Evolutionary conservation across 1,140 invertebrate species (phyloP).

Genomic region (Drosophila pallidifrons): DNA sequence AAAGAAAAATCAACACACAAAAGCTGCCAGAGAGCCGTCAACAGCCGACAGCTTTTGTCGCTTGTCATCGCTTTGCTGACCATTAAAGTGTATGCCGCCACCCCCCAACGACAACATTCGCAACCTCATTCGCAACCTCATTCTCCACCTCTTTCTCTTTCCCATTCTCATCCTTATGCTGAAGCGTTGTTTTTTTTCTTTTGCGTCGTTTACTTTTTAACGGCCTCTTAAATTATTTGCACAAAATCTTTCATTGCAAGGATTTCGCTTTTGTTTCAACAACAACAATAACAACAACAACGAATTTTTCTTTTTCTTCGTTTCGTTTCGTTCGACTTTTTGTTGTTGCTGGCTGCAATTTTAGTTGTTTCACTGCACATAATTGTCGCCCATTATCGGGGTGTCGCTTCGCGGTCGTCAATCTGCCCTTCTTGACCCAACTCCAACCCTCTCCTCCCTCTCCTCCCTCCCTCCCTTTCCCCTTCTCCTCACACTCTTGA

Average conservation of each 20-base stretch:
- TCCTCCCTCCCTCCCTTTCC: not conserved
- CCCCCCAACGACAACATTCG: not conserved
- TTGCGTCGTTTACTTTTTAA: conserved; percentile 50
- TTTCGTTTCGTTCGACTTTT: not conserved
- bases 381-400: conserved; percentile 40
- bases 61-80: conserved; percentile 65
- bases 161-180: no score
- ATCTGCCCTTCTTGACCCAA: not conserved
- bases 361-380: conserved; percentile 45
- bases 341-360: conserved; percentile 12
- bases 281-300: no score
- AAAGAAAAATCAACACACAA: conserved; percentile 84
- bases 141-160: not conserved
- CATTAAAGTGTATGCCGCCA: conserved; percentile 41
- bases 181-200: not conserved
- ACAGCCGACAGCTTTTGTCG: conserved; percentile 55
- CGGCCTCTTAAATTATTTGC: conserved; percentile 70
- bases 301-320: not conserved
- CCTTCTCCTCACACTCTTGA: conserved; percentile 4
- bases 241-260: conserved; percentile 70
- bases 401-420: conserved; percentile 48
- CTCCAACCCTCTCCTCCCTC: not conserved
- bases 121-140: not conserved
- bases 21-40: conserved; percentile 58
- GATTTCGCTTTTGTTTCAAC: conserved; percentile 40